Base-by-base conservation (phyloP, 2,797 vertebrate genomes). In the Garrulus glandarius region DNA sequence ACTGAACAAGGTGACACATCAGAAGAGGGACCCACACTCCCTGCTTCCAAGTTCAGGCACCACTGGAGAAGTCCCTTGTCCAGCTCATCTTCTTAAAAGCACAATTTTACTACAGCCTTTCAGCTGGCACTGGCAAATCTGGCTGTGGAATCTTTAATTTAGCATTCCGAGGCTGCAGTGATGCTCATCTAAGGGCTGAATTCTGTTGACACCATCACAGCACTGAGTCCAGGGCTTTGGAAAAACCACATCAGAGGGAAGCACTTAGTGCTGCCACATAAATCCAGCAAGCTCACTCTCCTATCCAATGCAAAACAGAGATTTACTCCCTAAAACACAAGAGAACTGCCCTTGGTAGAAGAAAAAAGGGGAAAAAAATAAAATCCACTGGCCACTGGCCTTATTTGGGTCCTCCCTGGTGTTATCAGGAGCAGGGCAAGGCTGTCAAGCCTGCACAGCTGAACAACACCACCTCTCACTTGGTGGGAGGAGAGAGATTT, bases 361-460 rank as follows among this genome's bases (percentile, higher is more conserved):
- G n/a, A 3, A 16, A 34, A 59, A 22, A 27, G 2, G 9, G 39
- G 10, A 0, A 2, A 19, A 19, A 55, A n/a, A 37, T 37, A 4
- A 65, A 82, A 75, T 10, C 27, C 50, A 23, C 1, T 13, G 8
- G 59, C 17, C n/a, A 13, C 2, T 6, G 68, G 46, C 10, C 46
- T 47, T 32, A 11, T 46, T 3, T 34, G 47, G 74, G 74, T 4
- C 22, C 41, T 70, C 6, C 6, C 46, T 46, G 59, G 53, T 8
- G 15, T 9, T 36, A 26, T 2, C 43, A 72, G 24, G 44, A 24
- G 43, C 2, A 43, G 76, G 63, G 26, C 15, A 74, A 41, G 65
- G 24, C 47, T 44, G 43, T 27, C 69, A 74, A 61, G 57, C 17
- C 75, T 36, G 41, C 22, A 21, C 5, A 64, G 57, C 67, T 87